phyloP scores from a whole-genome alignment of 2,888 invertebrate species.

The Ennomos quercinarius region DNA sequence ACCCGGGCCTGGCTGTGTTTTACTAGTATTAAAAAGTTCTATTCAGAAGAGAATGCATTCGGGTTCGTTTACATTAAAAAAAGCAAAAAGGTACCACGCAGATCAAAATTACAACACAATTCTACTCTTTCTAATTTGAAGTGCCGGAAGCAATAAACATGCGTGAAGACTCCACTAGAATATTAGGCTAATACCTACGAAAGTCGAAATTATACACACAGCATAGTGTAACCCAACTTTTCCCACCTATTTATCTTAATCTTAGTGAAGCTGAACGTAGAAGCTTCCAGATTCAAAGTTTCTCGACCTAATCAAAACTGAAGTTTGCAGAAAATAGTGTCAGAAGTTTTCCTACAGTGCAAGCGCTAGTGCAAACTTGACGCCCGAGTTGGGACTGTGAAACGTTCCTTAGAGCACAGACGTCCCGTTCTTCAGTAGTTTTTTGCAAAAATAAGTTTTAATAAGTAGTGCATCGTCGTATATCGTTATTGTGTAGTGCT shows the following conservation, averaged over 20 bases:
- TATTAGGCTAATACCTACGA: slow-evolving; percentile 15
- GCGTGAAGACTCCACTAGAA: slow-evolving; percentile 11
- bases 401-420: slow-evolving; percentile 52
- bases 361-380: slow-evolving; percentile 53
- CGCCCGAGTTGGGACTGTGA: slow-evolving; percentile 47
- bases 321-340: slow-evolving; percentile 73
- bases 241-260: slow-evolving; percentile 49
- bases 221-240: slow-evolving; percentile 23
- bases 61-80: no score
- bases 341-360: slow-evolving; percentile 63
- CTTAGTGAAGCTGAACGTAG: slow-evolving; percentile 45
- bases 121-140: slow-evolving; percentile 10
- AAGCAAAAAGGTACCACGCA: neutral
- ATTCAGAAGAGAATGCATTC: neutral
- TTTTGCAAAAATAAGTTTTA: slow-evolving; percentile 31
- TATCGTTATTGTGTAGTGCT: neutral
- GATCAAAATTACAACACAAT: slow-evolving; percentile 9
- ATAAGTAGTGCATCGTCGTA: slow-evolving; percentile 6
- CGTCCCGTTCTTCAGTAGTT: slow-evolving; percentile 36
- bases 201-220: slow-evolving; percentile 23
- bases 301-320: slow-evolving; percentile 70
- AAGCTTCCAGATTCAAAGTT: slow-evolving; percentile 55
- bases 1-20: no score
- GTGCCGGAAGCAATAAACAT: slow-evolving; percentile 16
- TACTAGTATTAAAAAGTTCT: no score